Percentiles rank a stretch among this genome's conserved stretches.
phyloP scores from a whole-genome alignment of 2,888 invertebrate species.

The Conus canariensis region DNA sequence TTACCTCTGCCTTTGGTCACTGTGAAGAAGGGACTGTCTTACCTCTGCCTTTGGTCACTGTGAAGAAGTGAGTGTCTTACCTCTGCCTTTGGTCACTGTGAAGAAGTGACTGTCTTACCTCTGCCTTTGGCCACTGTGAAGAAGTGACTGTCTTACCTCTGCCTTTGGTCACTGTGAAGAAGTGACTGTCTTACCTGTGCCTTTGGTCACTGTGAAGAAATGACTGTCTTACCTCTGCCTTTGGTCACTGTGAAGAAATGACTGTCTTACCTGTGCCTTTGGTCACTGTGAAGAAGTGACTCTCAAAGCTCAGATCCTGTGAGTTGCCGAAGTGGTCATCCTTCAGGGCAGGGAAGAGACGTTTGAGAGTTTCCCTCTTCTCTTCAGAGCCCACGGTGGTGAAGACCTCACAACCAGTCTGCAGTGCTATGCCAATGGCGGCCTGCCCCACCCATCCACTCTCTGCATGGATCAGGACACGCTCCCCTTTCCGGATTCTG shows the following conservation, averaged over 20 bases:
- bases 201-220: slow-evolving; percentile 89
- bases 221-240: slow-evolving; percentile 86
- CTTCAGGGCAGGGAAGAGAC: slow-evolving; percentile 90
- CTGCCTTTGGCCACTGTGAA: too few relatives aligned
- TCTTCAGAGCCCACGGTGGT: slow-evolving; percentile 93
- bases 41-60: too few relatives aligned
- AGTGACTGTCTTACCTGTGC: slow-evolving; percentile 85
- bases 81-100: too few relatives aligned
- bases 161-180: slow-evolving; percentile 91
- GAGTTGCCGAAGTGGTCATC: slow-evolving; percentile 93
- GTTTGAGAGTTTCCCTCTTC: slow-evolving; percentile 92
- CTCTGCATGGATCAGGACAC: slow-evolving; percentile 94
- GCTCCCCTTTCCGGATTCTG: slow-evolving; percentile 88
- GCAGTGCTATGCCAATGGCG: slow-evolving; percentile 94
- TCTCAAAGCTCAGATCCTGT: slow-evolving; percentile 94
- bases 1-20: too few relatives aligned
- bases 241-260: slow-evolving; percentile 90
- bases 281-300: slow-evolving; percentile 90
- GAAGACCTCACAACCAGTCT: slow-evolving; percentile 87
- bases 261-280: slow-evolving; percentile 86
- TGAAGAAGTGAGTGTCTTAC: too few relatives aligned
- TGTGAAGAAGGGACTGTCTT: too few relatives aligned
- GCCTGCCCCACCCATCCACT: slow-evolving; percentile 98
- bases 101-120: too few relatives aligned
- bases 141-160: slow-evolving; percentile 77